Evolutionary conservation across 2,888 invertebrate species (phyloP), one percentile per base, ranked within the genome.

Genomic region (Autographa pulchrina): DNA sequence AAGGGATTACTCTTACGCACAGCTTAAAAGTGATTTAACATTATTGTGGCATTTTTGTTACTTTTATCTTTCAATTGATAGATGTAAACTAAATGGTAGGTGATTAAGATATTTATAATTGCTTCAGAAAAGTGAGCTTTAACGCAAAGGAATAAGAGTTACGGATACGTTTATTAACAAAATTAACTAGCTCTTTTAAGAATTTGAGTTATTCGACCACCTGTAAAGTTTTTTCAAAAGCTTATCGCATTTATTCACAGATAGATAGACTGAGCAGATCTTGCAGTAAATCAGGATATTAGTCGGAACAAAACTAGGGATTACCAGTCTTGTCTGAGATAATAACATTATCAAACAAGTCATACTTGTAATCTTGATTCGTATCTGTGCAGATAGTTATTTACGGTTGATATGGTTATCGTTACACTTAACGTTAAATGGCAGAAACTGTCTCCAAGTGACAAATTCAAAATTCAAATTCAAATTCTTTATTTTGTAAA

Each of bases 291-390:
- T 43, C 8, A 60, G 68, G 70, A 88, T 90, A 91, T 70, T 56
- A 73, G 2, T 11, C 65, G 91, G 92, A 88, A 92, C 91, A 86
- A 89, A 91, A 86, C 38, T 83, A n/a, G 63, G 91, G 91, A 92
- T 92, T 92, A 92, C 76, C 65, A 81, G 84, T 89, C 89, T 78
- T 71, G 31, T 72, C 43, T 48, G 14, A 68, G 76, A 78, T 77
- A 72, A 72, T 35, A 62, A 35, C 52, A 56, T 62, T 72, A 67
- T 63, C 67, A 65, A 63, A 63, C 62, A 68, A 69, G 69, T 31
- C 18, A 62, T 61, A 56, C 31, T 48, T 64, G 62, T 70, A 77
- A 80, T 81, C 78, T 70, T 77, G 74, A 81, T 78, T 72, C 64
- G 20, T 77, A 80, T 72, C 69, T 65, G 20, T 58, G 61, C 43